phyloP scores from a whole-genome alignment of 2,888 invertebrate genomes.

The Epirrhoe alternata region DNA sequence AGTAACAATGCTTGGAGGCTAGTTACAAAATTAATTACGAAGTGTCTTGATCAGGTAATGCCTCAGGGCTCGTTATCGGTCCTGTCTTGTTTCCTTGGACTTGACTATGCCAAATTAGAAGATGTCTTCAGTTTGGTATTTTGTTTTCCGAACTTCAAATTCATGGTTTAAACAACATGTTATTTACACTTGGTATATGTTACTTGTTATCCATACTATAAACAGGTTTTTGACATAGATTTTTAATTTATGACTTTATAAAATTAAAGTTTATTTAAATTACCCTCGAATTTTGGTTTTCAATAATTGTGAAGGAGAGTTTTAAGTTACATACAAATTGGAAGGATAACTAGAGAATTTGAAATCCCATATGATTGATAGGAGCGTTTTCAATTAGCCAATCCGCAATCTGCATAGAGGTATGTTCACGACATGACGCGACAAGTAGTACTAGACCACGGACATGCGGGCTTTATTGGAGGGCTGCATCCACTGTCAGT shows the following conservation, averaged over 20 bases:
- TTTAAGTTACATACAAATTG: not conserved
- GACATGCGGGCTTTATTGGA: conserved; percentile 51
- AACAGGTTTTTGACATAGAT: not conserved
- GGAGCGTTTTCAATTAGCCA: conserved; percentile 67
- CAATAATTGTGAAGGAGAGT: no score
- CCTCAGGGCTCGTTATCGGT: conserved; percentile 58
- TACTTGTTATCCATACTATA: no score
- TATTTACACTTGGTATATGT: no score
- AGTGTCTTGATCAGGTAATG: conserved; percentile 70
- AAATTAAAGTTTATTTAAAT: no score
- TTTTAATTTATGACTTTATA: not conserved
- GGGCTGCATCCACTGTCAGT: conserved; percentile 11
- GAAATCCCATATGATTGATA: conserved; percentile 16
- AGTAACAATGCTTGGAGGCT: conserved; percentile 57
- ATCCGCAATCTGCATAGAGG: conserved; percentile 55
- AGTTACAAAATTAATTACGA: conserved; percentile 75
- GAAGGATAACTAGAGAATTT: conserved; percentile 4
- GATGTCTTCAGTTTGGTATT: conserved; percentile 47
- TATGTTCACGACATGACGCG: conserved; percentile 58
- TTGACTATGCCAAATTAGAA: conserved; percentile 56
- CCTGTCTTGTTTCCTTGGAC: conserved; percentile 56
- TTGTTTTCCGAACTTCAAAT: conserved; percentile 9
- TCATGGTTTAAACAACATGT: not conserved
- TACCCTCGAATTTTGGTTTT: no score
- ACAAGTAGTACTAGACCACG: conserved; percentile 62